These are phyloP conservation scores for Tringa solitaria DNA, from an alignment of 2,113 vertebrate genomes.

Conservation along the genomic window DNA sequence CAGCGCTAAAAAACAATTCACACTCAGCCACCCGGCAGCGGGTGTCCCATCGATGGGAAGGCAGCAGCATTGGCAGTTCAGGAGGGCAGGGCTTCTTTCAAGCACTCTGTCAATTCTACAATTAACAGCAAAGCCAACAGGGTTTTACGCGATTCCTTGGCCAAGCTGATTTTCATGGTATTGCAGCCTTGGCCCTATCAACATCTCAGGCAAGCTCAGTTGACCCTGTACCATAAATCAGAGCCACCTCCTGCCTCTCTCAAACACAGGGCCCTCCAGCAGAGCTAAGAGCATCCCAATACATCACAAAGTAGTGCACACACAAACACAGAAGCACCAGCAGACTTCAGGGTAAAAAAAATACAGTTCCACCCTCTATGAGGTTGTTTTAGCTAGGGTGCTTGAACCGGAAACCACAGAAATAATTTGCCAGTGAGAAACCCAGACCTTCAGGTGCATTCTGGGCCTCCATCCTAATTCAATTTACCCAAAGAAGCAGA, in stretches of 20 bases:
- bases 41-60: background rate
- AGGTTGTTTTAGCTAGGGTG: background rate
- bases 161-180: background rate
- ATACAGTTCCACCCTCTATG: background rate
- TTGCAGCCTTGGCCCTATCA: too few species aligned
- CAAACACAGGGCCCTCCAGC: background rate
- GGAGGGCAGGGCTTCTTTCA: background rate
- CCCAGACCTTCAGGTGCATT: background rate
- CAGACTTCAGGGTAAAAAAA: background rate
- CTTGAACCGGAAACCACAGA: background rate
- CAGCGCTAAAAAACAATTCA: background rate
- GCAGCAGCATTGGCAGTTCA: background rate
- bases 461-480: background rate
- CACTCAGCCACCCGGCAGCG: accelerated
- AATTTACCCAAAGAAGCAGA: background rate
- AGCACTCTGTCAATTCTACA: background rate
- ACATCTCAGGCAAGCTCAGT: background rate
- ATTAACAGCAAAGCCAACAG: background rate
- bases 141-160: background rate
- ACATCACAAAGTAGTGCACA: accelerated
- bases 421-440: background rate
- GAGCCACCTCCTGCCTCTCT: background rate
- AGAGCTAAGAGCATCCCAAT: background rate
- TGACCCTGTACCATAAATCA: background rate
- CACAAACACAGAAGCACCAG: accelerated